Percentiles rank a stretch among this genome's conserved stretches.
Evolutionary conservation across 2,113 vertebrate genomes (phyloP).

Genomic region (Trematocara zebra): DNA sequence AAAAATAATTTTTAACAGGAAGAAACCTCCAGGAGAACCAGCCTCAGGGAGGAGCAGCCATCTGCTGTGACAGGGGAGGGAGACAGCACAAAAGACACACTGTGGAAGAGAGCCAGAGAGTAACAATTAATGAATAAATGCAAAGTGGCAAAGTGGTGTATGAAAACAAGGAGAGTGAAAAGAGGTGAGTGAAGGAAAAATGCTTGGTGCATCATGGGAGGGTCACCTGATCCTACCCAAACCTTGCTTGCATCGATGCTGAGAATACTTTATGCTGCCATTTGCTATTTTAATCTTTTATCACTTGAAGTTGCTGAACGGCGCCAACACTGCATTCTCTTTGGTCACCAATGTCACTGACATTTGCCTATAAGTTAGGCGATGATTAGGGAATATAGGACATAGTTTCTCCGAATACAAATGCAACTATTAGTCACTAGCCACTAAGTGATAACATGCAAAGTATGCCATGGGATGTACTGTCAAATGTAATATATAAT

Average conservation of each 20-base stretch:
- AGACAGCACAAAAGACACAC: background rate
- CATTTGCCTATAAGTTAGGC: background rate
- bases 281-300: background rate
- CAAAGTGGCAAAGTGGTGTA: background rate
- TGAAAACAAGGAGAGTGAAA: background rate
- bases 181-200: background rate
- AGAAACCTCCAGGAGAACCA: background rate
- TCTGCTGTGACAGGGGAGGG: background rate
- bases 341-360: too few species aligned
- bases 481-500: background rate
- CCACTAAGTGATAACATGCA: background rate
- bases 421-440: background rate
- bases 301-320: background rate
- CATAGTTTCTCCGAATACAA: background rate
- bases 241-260: background rate
- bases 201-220: background rate
- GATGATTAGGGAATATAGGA: background rate
- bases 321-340: background rate
- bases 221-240: background rate
- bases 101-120: background rate
- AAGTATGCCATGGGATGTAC: background rate
- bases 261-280: background rate
- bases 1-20: background rate
- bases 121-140: background rate
- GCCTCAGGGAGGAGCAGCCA: background rate